Base-by-base conservation (phyloP, 2,113 vertebrate species). In the Chiloscyllium plagiosum region DNA sequence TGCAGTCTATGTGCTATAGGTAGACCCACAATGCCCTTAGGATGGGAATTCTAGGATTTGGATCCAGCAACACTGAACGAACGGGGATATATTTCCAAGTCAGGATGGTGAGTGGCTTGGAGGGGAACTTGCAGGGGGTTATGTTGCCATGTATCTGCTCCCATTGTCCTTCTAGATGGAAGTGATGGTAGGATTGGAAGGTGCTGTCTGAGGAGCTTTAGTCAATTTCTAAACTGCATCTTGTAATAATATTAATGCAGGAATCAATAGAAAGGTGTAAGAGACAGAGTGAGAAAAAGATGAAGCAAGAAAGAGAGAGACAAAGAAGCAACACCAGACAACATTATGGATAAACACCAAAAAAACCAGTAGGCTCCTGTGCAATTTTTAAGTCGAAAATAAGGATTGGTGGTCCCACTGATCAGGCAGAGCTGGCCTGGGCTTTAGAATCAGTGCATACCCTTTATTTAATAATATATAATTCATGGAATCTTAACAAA, bases 391-490 rank as follows among this genome's bases (percentile, higher is more conserved):
- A n/a, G 1, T 37, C 61, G 4, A 7, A 93, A 20, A n/a, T 2
- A 66, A 66, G 6, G 33, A 93, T 1, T 93, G 33, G 3, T 65
- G 33, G n/a, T n/a, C 61, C 89, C 33, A 65, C 56, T 33, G 7
- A 93, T 5, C 26, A 92, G 87, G 56, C 56, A 65, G 29, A 19
- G 56, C 5, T 61, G 33, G 89, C 7, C 26, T 66, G 61, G 61
- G 37, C n/a, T 68, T 93, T 93, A 19, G 66, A 93, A 83, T 83
- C 80, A 93, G 61, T 93, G 89, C 61, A 93, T 93, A 37, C 61
- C 56, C 61, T 93, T 93, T 93, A 93, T 93, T 93, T 93, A 93
- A 93, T 93, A 93, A 93, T 93, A 93, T 93, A 93, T n/a, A 93
- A 93, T 93, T 93, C 61, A 37, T 93, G 33, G 89, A 93, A 93